Base-by-base conservation (phyloP, 2,113 vertebrate genomes). In the Anseranas semipalmata region DNA sequence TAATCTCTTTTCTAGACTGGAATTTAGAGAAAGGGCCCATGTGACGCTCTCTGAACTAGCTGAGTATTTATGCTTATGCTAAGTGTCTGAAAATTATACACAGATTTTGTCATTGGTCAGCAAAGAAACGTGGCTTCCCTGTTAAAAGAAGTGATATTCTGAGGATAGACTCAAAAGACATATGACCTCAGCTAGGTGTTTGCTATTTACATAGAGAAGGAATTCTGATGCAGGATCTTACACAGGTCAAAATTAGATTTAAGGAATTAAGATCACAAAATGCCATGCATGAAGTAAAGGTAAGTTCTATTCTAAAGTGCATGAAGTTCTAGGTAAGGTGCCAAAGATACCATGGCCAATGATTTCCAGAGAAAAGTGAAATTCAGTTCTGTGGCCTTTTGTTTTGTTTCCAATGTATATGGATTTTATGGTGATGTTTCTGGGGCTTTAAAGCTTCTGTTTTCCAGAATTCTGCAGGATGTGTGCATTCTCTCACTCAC, bases 311-410 rank as follows among this genome's bases (percentile, higher is more conserved):
- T n/a, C n/a, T n/a, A n/a, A n/a, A n/a, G n/a, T n/a, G n/a, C n/a
- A n/a, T n/a, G n/a, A n/a, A 81, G n/a, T 22, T 89, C 80, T 92
- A 84, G 56, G 18, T 25, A 24, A 84, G 39, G 17, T 94, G 48
- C 95, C 73, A 75, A 91, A 78, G 73, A 88, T 71, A 22, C 84
- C 78, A 76, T 39, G 32, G 45, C 70, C 82, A 83, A 87, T 48
- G 83, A 95, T 96, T 94, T 95, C 41, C 80, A 92, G 81, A 89
- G n/a, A 96, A 97, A 85, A 71, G 52, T 74, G 32, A 90, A 93
- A 93, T 96, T 95, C 74, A 77, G 73, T 93, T 50, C 77, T 73
- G 46, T 70, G 35, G n/a, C n/a, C 9, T 67, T 43, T 87, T 74
- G 39, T 87, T 86, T 45, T 50, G 22, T 78, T 92, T 88, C 82